These are phyloP conservation scores for Liparis tanakae DNA, from an alignment of 2,797 vertebrate species.

Conservation along the genomic window DNA sequence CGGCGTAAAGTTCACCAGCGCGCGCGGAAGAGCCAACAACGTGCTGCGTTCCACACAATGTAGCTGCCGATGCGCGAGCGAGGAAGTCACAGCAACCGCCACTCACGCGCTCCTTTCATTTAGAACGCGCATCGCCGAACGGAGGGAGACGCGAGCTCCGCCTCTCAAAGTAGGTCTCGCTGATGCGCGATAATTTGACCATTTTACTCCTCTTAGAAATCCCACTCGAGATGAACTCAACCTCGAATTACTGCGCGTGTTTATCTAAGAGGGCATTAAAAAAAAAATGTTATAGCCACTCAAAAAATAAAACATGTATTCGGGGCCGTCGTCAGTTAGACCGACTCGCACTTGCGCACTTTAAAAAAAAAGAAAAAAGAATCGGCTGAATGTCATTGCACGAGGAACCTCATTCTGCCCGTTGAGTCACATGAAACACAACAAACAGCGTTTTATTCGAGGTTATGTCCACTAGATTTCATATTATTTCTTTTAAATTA, in stretches of 20 bases:
- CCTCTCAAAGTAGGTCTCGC: conserved; percentile 80
- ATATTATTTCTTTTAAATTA: too few relatives aligned
- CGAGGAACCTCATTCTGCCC: conserved; percentile 31
- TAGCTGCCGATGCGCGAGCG: conserved; percentile 9
- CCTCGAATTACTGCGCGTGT: not conserved
- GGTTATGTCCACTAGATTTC: too few relatives aligned
- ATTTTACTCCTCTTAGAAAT: not conserved
- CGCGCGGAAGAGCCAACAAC: conserved; percentile 74
- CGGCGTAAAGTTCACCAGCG: conserved; percentile 66
- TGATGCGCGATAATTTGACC: conserved; percentile 34
- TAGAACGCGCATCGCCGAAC: conserved; percentile 78
- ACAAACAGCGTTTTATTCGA: too few relatives aligned
- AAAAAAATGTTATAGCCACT: too few relatives aligned
- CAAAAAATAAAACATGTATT: not conserved
- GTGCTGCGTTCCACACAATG: conserved; percentile 71
- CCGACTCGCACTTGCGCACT: conserved; percentile 74
- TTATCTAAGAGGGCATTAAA: not conserved
- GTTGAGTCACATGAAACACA: too few relatives aligned
- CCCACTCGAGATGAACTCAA: not conserved
- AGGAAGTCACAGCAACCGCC: conserved; percentile 77
- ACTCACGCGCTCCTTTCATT: conserved; percentile 81
- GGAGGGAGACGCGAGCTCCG: conserved; percentile 69
- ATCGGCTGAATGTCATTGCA: conserved; percentile 52
- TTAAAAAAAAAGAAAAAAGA: conserved; percentile 41
- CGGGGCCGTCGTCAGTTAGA: conserved; percentile 38